These are phyloP conservation scores for Macaria notata DNA, from an alignment of 2,888 invertebrate genomes.

Conservation along the genomic window DNA sequence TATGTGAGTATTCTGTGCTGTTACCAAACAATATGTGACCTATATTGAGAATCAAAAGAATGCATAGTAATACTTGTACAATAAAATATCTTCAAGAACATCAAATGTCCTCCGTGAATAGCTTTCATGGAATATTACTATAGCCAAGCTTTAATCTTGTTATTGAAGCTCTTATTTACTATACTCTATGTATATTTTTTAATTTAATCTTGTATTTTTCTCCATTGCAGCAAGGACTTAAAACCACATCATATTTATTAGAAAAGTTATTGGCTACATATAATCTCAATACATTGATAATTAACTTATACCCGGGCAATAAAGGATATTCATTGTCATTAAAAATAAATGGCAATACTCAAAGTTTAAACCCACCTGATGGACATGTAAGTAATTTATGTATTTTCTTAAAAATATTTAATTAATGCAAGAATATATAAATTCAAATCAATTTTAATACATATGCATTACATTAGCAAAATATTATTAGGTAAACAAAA, in stretches of 20 bases:
- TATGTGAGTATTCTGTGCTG: constrained; percentile 59
- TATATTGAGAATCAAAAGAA: no score
- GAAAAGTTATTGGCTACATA: constrained; percentile 93
- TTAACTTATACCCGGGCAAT: constrained; percentile 95
- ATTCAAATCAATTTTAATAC: no score
- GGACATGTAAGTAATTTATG: constrained; percentile 60
- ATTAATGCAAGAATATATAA: no score
- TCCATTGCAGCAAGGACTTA: constrained; percentile 80
- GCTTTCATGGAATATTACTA: no score
- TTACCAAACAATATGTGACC: background rate
- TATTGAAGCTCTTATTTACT: no score
- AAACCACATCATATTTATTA: constrained; percentile 87
- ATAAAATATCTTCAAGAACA: no score
- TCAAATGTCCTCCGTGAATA: no score
- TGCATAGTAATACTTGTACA: no score
- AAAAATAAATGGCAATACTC: constrained; percentile 82
- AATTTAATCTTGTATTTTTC: constrained; percentile 9
- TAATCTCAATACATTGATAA: constrained; percentile 92
- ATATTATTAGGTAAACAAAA: no score
- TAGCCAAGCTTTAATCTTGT: no score
- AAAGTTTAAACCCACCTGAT: constrained; percentile 68
- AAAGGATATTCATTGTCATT: constrained; percentile 92
- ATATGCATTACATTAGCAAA: no score
- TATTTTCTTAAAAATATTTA: no score
- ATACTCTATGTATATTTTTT: background rate